A percentile compares a stretch with the other conserved stretches of the same genome.
These are phyloP conservation scores for Pyrochroa serraticornis DNA, from an alignment of 2,888 invertebrate genomes.

Conservation along the genomic window DNA sequence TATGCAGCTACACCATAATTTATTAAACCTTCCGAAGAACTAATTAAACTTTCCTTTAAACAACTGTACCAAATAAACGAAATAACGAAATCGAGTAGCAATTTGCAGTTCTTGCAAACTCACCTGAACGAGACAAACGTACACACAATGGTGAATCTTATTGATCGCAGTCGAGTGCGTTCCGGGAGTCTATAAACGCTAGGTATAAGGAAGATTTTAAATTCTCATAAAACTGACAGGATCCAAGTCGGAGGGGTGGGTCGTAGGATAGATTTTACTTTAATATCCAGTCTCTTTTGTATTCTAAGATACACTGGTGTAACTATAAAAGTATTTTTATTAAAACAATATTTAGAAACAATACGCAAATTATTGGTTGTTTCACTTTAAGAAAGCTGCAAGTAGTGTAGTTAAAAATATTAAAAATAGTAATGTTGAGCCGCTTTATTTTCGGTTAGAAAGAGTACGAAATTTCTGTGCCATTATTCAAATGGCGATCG, in stretches of 20 bases:
- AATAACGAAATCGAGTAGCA: conserved; percentile 19
- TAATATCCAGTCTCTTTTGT: conserved; percentile 40
- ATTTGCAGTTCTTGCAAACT: conserved; percentile 23
- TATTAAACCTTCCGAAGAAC: conserved; percentile 6
- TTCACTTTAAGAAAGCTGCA: too few species aligned
- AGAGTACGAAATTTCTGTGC: too few species aligned
- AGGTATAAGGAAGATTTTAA: conserved; percentile 49
- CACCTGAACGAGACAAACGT: conserved; percentile 42
- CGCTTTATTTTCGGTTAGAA: too few species aligned
- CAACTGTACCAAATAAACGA: conserved; percentile 7
- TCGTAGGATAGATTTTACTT: conserved; percentile 38
- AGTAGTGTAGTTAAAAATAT: too few species aligned
- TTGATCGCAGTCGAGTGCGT: conserved; percentile 48
- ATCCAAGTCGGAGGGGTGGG: conserved; percentile 39
- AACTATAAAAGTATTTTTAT: conserved; percentile 13
- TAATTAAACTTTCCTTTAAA: conserved; percentile 13
- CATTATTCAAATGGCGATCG: not conserved
- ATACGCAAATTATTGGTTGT: too few species aligned
- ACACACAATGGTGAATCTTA: conserved; percentile 42
- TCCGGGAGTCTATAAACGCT: conserved; percentile 47
- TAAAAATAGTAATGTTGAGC: too few species aligned
- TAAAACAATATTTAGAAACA: too few species aligned
- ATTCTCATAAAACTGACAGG: conserved; percentile 50
- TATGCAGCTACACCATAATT: not conserved
- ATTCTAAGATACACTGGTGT: conserved; percentile 13